phyloP scores from a whole-genome alignment of 2,797 vertebrate species.

The Leucoraja ocellata region DNA sequence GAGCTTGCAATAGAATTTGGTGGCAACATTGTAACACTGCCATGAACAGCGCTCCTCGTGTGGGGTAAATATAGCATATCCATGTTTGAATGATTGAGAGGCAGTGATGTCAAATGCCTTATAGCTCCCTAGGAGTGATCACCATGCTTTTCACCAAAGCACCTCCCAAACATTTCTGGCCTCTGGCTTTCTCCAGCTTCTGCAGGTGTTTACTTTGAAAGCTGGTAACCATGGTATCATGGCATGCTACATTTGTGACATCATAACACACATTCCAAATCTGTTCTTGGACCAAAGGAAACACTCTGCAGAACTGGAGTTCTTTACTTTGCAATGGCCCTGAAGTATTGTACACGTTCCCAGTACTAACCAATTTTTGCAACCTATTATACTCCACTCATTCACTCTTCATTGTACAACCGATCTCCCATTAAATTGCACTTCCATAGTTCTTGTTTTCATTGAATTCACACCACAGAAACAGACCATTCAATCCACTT shows the following conservation, averaged over 20 bases:
- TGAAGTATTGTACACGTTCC: not conserved
- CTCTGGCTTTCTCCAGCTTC: not conserved
- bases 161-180: not conserved
- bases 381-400: not conserved
- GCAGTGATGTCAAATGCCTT: not conserved
- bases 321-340: not conserved
- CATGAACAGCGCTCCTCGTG: not conserved
- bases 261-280: slow-evolving; percentile 17
- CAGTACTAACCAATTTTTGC: not conserved
- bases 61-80: not conserved
- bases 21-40: not conserved
- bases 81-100: not conserved
- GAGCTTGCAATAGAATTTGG: too few species aligned
- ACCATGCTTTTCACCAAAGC: not conserved
- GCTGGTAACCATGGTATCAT: not conserved
- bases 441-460: not conserved
- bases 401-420: not conserved
- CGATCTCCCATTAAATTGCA: too few species aligned
- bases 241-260: not conserved
- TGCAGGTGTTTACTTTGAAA: not conserved
- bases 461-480: not conserved
- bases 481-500: not conserved
- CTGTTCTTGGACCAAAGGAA: not conserved
- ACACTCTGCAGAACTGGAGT: not conserved
- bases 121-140: not conserved